Evolutionary conservation across 2,888 invertebrate species (phyloP).

Genomic region (Drymonia ruficornis): DNA sequence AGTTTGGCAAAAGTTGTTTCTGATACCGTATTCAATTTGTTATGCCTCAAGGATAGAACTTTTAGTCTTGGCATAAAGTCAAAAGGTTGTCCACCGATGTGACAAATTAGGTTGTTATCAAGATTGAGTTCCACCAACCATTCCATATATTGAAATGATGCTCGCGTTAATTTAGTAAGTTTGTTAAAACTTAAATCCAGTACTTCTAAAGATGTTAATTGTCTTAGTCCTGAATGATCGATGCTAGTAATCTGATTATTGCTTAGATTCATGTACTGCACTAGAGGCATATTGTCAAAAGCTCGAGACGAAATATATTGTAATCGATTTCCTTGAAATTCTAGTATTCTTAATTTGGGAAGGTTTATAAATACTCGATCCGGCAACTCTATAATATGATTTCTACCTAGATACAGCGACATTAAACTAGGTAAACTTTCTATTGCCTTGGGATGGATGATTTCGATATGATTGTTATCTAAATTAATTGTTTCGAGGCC

Average conservation of each 20-base stretch:
- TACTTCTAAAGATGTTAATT: constrained; percentile 91
- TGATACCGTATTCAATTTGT: constrained; percentile 89
- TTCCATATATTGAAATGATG: constrained; percentile 89
- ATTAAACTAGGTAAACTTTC: constrained; percentile 88
- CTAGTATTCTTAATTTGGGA: constrained; percentile 89
- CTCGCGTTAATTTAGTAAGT: constrained; percentile 88
- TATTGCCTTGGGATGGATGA: constrained; percentile 90
- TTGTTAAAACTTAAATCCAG: constrained; percentile 93
- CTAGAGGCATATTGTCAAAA: constrained; percentile 90
- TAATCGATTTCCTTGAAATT: constrained; percentile 92
- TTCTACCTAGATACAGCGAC: constrained; percentile 88
- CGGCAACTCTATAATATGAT: constrained; percentile 90
- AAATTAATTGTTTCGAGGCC: constrained; percentile 90
- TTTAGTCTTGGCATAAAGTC: constrained; percentile 93
- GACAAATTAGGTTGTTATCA: constrained; percentile 93
- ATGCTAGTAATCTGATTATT: constrained; percentile 90
- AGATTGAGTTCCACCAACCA: constrained; percentile 94
- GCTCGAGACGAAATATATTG: constrained; percentile 89
- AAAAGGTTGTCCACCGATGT: constrained; percentile 91
- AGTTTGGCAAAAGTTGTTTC: constrained; percentile 91
- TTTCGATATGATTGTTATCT: constrained; percentile 91
- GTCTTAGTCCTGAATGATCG: constrained; percentile 90
- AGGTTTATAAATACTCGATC: constrained; percentile 91
- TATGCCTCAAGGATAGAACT: constrained; percentile 90
- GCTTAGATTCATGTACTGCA: constrained; percentile 93